Evolutionary conservation across 2,797 vertebrate species (phyloP), one percentile per base, ranked within the genome.

Genomic region (Chaunax sp.): DNA sequence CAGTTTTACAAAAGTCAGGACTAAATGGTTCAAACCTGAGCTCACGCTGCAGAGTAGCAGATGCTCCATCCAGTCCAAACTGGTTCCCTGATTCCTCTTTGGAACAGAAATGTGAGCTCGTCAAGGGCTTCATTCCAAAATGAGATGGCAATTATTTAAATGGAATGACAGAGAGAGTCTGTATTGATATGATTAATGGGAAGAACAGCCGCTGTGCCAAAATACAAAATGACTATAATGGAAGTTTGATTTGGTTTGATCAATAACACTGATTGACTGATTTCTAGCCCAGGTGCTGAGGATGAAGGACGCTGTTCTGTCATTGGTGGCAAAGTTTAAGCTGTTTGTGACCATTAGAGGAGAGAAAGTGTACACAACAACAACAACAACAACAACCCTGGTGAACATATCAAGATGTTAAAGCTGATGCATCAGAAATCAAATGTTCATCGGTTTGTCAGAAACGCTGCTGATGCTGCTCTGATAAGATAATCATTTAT

Each of bases 1-100:
- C 37, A 26, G 53, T 69, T 77, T 69, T 8, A 78, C 59, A 69
- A 45, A 59, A 61, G 45, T 56, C 44, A 40, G 26, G 62, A 78
- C 75, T 43, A 71, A 70, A 69, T 10, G 15, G 47, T 69, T 23
- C 60, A 69, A 73, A 82, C 18, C 1, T 28, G 26, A 67, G 61
- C 25, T 26, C 54, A 54, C 22, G 20, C 64, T 49, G 22, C 56
- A 44, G 64, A 44, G 20, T 33, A 35, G 18, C 38, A 6, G 20
- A 25, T 38, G n/a, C n/a, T 43, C 12, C 18, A 40, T 23, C 30
- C 19, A 11, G 6, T 13, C 15, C 13, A 38, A 28, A 43, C 33
- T 37, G 41, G 30, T 46, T 58, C 37, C 40, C 47, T 35, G 11
- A 30, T 50, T 22, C 7, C 1, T 66, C 15, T 30, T 40, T 20